Base-by-base conservation (phyloP, 2,888 invertebrate species). In the Helicoverpa assulta region DNA sequence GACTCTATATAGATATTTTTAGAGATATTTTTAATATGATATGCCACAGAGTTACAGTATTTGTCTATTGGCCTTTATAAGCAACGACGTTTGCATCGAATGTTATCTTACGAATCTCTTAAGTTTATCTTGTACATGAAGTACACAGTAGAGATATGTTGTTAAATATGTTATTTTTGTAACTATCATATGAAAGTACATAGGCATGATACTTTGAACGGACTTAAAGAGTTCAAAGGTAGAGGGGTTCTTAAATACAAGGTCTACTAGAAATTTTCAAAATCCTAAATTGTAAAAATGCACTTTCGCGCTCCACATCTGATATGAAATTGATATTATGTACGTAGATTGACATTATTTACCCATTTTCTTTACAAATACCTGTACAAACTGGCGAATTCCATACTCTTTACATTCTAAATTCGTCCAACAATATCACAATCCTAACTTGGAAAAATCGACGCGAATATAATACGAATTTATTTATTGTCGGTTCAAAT, bases 281-380 rank as follows among this genome's bases (percentile, higher is more conserved):
- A 74, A 69, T 66, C 50, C 63, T 83, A 83, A 79, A 69, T 78
- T 69, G 73, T 81, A 89, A 90, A 87, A 87, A 87, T 86, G 85
- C 87, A 88, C 86, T 86, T 88, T 87, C 85, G 88, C 87, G 83
- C 86, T 87, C 85, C 89, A 88, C 75, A 88, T 87, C 84, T 94
- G 95, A 95, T 95, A 95, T 95, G 95, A 94, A 94, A 94, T 94
- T 93, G 94, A 94, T 95, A 94, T 93, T 86, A 90, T 88, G 86
- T 90, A 90, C 81, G 85, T 87, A 87, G 91, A 95, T 94, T 94
- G 94, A 95, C 94, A 91, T 93, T 90, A 91, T 91, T 93, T 93
- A 92, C 90, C 91, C 91, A 92, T 88, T 84, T 77, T 80, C 19
- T 76, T 80, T 83, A 80, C 73, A 81, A 88, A 88, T 86, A 88